Evolutionary conservation across 2,888 invertebrate genomes (phyloP), one percentile per base, ranked within the genome.

Genomic region (Dryocosmus kuriphilus): DNA sequence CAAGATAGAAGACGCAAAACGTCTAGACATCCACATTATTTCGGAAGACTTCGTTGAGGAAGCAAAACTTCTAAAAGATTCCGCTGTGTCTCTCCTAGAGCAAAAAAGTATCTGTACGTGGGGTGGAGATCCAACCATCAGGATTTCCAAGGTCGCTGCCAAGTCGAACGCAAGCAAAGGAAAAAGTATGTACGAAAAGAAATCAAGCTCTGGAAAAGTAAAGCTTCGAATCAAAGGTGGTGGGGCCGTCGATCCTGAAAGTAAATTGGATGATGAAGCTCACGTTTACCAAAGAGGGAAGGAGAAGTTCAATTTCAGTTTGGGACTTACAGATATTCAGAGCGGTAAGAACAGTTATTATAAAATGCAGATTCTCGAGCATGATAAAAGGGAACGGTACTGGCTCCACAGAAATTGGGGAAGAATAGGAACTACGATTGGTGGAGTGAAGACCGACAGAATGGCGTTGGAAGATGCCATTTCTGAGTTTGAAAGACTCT

Each of bases 401-500:
- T 97, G 95, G 95, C 88, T 98, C 35, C 98, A 97, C 92, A 94
- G 98, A 22, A 94, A 98, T 0, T 99, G 99, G 99, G 99, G 99
- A 16, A 94, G 99, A 79, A 98, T 99, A 38, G 86, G 99, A 6
- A 99, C 99, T 0, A 96, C 95, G 0, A 97, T 98, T 86, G 99
- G 99, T 7, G 94, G 94, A 22, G 93, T 92, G 35, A 96, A 95
- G 88, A 82, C 95, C 2, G 95, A 95, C 38, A n/a, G 8, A 4
- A 92, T 92, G 85, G 32, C 91, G 0, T 85, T 94, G 2, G 83
- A 93, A 0, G 92, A 94, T 0, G 97, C 97, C 0, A 92, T 95
- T 1, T 2, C 84, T 0, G 88, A 91, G 9, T 99, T 98, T 89
- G 92, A 94, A 83, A 79, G 86, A 0, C 84, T 94, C 0, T 98